Base-by-base conservation (phyloP, 2,888 invertebrate species). In the Malthinus seriepunctatus region DNA sequence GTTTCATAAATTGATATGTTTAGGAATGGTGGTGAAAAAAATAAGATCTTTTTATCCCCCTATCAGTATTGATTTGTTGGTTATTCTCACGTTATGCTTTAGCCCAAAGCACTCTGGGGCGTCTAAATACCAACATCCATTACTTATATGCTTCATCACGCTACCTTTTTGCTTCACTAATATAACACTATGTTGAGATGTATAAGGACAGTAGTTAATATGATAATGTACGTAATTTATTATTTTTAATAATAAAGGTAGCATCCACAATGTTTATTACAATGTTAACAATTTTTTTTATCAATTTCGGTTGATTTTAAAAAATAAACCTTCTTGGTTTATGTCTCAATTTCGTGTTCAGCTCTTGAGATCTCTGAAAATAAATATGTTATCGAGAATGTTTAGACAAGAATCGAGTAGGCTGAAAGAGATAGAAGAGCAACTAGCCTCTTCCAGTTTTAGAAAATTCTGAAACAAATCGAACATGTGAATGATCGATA, bases 31-130 rank as follows among this genome's bases (percentile, higher is more conserved):
- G 34, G 51, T 9, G 44, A 56, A 58, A 53, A 32, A 37, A 12
- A 37, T 10, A 39, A 51, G 52, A 38, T 42, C 45, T 53, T 32
- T 39, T 48, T 47, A 32, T 15, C 37, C 23, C 14, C 33, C 23
- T 23, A 23, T 23, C 23, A 5, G 23, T 23, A 46, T 46, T 66
- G 64, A 66, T 64, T 66, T 63, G 66, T 64, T 56, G 63, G 51
- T 60, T 46, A 60, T 63, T 58, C 60, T 61, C 66, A 64, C 60
- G 66, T 62, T 64, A 66, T 57, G 56, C 53, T 51, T 52, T 60
- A 46, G 60, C 56, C 63, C 34, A 54, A 51, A 56, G 63, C 62
- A 32, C 51, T 56, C 32, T 52, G 44, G 39, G 48, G 48, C 47
- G 37, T 53, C 42, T 31, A 48, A 53, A 48, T 48, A 52, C 44